Evolutionary conservation across 1,140 invertebrate species (phyloP).

Genomic region (Nautilus pompilius): DNA sequence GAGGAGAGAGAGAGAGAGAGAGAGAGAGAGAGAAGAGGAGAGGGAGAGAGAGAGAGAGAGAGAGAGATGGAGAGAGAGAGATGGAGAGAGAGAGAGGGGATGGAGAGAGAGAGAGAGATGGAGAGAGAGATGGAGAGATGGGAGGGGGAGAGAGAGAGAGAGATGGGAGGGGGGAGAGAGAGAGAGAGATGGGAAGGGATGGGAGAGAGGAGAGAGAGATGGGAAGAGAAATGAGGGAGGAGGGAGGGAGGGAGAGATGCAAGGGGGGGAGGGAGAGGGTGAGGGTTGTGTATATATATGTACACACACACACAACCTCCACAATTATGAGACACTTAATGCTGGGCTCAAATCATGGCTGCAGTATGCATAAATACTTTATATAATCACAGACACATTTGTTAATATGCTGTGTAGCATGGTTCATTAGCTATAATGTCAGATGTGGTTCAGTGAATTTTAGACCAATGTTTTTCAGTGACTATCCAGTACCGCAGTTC

Average conservation of each 20-base stretch:
- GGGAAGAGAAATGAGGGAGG: neutral
- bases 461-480: too few species aligned
- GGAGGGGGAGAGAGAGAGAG: neutral
- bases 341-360: too few species aligned
- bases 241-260: neutral
- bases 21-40: neutral
- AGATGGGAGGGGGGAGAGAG: neutral
- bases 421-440: too few species aligned
- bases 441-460: too few species aligned
- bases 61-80: neutral
- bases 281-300: neutral
- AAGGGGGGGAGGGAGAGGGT: neutral
- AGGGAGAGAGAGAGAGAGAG: neutral
- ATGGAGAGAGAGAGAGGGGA: neutral
- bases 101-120: too few species aligned
- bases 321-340: too few species aligned
- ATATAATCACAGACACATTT: too few species aligned
- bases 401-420: too few species aligned
- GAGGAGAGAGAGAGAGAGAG: neutral
- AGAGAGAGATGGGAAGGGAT: neutral
- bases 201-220: neutral
- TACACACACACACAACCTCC: too few species aligned
- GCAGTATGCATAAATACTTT: too few species aligned
- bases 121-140: neutral
- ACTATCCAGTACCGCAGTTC: too few species aligned